These are phyloP conservation scores for Oreochromis spilurus DNA, from an alignment of 2,113 vertebrate genomes.

Conservation along the genomic window DNA sequence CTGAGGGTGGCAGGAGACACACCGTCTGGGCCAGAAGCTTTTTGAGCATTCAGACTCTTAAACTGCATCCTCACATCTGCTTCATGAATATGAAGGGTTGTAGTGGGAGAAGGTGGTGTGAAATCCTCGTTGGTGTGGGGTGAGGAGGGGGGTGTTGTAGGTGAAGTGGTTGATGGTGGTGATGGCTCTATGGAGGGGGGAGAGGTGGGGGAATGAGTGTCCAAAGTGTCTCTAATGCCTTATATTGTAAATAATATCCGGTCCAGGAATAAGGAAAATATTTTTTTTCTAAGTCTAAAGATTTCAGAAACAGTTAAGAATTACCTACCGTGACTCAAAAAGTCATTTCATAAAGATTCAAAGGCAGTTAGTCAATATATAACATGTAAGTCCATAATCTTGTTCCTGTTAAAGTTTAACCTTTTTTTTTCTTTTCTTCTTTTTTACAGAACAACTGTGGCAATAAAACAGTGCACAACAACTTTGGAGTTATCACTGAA, in stretches of 20 bases:
- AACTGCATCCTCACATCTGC: no score
- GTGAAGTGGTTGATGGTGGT: no score
- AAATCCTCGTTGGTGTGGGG: no score
- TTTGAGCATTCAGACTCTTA: no score
- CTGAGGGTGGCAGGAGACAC: no score
- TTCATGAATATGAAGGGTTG: no score
- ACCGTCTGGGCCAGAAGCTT: no score
- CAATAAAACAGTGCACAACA: slow-evolving; percentile 52
- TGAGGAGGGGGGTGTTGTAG: no score
- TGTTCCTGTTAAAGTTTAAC: neutral
- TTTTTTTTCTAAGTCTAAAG: neutral
- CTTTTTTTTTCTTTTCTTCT: accelerated
- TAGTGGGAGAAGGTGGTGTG: no score
- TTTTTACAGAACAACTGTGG: slow-evolving; percentile 84
- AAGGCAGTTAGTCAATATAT: neutral
- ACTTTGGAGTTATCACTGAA: slow-evolving; percentile 86
- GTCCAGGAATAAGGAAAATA: neutral
- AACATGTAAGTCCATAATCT: neutral
- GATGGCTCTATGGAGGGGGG: no score
- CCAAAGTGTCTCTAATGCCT: neutral
- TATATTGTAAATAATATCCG: neutral
- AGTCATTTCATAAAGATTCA: neutral
- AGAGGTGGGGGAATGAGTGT: no score
- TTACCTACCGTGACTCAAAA: neutral
- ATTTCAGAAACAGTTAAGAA: neutral